phyloP scores from a whole-genome alignment of 2,888 invertebrate genomes.

The Lagria hirta region DNA sequence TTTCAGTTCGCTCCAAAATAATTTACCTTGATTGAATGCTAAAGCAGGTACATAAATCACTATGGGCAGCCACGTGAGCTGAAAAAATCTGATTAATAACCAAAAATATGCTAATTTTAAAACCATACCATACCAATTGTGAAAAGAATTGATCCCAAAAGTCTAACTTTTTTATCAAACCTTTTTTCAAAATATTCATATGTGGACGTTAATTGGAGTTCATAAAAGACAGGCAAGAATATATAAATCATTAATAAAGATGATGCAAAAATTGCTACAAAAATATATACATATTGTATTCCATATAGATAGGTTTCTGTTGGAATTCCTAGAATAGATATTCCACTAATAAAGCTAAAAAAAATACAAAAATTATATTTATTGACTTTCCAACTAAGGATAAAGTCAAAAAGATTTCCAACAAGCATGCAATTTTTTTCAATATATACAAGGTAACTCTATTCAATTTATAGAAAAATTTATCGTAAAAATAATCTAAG shows the following conservation, averaged over 20 bases:
- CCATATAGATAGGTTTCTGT: slow-evolving; percentile 76
- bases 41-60: slow-evolving; percentile 60
- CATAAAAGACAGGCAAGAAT: slow-evolving; percentile 71
- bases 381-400: too few relatives aligned
- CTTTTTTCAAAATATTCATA: slow-evolving; percentile 69
- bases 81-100: slow-evolving; percentile 11
- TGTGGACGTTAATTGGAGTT: slow-evolving; percentile 53
- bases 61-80: slow-evolving; percentile 75
- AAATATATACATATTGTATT: slow-evolving; percentile 68
- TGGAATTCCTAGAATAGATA: slow-evolving; percentile 69
- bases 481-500: too few relatives aligned
- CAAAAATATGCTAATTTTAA: not conserved
- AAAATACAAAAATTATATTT: too few relatives aligned
- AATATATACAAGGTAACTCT: too few relatives aligned
- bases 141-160: slow-evolving; percentile 71
- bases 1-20: not conserved
- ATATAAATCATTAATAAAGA: slow-evolving; percentile 65
- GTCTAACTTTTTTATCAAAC: slow-evolving; percentile 68
- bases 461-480: too few relatives aligned
- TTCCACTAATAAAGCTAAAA: slow-evolving; percentile 74
- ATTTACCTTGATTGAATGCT: slow-evolving; percentile 40
- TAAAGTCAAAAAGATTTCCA: too few relatives aligned
- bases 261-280: slow-evolving; percentile 64
- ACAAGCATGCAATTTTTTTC: too few relatives aligned
- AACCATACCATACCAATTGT: slow-evolving; percentile 67